A percentile compares a stretch with the other conserved stretches of the same genome.
phyloP scores from a whole-genome alignment of 2,113 vertebrate species.

The Phylloscopus trochilus region DNA sequence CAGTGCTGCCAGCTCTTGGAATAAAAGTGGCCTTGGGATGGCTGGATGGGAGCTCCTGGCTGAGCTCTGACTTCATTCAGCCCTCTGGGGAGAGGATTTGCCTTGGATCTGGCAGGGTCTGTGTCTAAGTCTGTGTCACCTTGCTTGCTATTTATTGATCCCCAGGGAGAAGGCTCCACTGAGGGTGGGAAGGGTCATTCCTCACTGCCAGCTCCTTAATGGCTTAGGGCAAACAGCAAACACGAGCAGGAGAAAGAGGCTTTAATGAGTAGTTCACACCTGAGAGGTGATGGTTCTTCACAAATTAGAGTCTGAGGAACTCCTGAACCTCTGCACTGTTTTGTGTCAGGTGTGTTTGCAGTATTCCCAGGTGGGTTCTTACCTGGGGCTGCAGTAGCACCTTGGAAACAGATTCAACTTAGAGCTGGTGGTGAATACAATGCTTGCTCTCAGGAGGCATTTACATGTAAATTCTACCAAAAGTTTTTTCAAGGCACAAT shows the following conservation, averaged over 20 bases:
- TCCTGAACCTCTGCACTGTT: neutral
- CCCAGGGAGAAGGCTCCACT: neutral
- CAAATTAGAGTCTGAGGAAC: neutral
- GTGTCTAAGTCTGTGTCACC: neutral
- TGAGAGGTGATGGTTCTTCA: neutral
- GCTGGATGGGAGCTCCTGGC: neutral
- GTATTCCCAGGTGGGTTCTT: neutral
- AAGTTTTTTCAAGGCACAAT: neutral
- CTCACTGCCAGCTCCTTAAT: neutral
- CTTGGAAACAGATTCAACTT: neutral
- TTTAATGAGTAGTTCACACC: neutral
- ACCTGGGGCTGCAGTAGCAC: neutral
- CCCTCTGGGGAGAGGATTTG: neutral
- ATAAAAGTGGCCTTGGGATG: neutral
- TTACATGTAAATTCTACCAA: neutral
- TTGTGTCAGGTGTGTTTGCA: neutral
- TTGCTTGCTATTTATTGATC: neutral
- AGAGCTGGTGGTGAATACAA: neutral
- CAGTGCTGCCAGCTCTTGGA: neutral
- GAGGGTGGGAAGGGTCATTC: neutral
- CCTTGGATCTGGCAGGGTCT: neutral
- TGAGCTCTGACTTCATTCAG: neutral
- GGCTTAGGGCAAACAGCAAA: neutral
- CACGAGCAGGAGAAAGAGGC: neutral
- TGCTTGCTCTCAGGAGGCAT: neutral